Conservation (phyloP, 2,888 invertebrate genomes). For the Petrophora chlorosata region DNA sequence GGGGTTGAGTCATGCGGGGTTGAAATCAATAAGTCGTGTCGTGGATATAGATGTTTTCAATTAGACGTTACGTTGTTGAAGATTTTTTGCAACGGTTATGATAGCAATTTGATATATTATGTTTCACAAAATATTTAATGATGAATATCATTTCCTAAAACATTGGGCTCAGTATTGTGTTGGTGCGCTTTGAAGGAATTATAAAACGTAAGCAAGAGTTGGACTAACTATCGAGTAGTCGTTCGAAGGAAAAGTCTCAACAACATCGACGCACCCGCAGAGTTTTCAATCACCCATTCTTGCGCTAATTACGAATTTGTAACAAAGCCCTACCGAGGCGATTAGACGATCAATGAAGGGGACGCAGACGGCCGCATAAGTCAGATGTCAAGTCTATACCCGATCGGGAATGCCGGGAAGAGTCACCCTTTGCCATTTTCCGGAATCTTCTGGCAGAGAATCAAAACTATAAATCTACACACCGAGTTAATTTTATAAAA, state of each 20-base stretch:
- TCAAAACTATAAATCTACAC: neutral
- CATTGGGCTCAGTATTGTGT: no score
- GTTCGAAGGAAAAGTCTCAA: no score
- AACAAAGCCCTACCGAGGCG: conserved; percentile 21
- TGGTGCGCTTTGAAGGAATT: no score
- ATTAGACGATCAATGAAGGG: conserved; percentile 32
- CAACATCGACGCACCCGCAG: neutral
- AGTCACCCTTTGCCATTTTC: conserved; percentile 23
- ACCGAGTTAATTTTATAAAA: no score
- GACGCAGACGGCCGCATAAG: conserved; percentile 35
- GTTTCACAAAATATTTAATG: no score
- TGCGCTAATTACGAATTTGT: conserved; percentile 28
- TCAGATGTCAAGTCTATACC: conserved; percentile 39
- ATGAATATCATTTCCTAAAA: no score
- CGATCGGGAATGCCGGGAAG: conserved; percentile 13
- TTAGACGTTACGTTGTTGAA: no score
- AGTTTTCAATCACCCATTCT: conserved; percentile 19
- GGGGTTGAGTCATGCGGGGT: conserved; percentile 72
- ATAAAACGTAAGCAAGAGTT: no score
- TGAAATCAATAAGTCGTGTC: conserved; percentile 73
- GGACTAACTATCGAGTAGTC: no score
- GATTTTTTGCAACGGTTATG: no score
- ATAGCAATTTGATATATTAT: no score
- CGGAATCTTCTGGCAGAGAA: neutral
- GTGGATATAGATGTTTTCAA: conserved; percentile 3